These are phyloP conservation scores for Leucopsar rothschildi DNA, from an alignment of 2,113 vertebrate species.

Conservation along the genomic window DNA sequence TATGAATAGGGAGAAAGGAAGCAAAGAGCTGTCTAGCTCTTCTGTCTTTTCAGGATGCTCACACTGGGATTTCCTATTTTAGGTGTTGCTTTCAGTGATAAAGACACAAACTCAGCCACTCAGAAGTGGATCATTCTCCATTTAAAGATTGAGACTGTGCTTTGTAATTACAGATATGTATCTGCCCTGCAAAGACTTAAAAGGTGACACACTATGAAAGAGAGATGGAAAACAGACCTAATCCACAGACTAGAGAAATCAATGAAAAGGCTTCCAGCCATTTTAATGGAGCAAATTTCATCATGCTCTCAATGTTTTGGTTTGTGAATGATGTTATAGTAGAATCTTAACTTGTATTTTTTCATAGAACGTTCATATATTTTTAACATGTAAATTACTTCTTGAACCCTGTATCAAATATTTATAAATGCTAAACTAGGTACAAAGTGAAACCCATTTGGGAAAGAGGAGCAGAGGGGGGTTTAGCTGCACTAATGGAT, in stretches of 20 bases:
- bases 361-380: background rate
- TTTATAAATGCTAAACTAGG: constrained; percentile 31
- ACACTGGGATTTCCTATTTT: background rate
- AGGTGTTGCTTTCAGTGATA: background rate
- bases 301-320: background rate
- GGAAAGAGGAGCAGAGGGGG: background rate
- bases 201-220: background rate
- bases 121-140: background rate
- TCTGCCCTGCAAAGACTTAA: background rate
- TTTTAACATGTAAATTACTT: background rate
- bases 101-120: background rate
- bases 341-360: background rate
- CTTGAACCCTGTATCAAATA: constrained; percentile 20
- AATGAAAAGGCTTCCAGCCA: background rate
- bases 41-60: background rate
- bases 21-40: background rate
- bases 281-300: background rate
- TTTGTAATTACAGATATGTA: background rate
- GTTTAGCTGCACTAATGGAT: constrained; percentile 15
- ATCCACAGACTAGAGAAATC: constrained; percentile 1
- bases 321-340: background rate
- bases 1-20: background rate
- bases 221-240: background rate
- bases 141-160: background rate
- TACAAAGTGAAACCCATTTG: constrained; percentile 2